Evolutionary conservation across 2,797 vertebrate species (phyloP), one percentile per base, ranked within the genome.

Genomic region (Sebastolobus altivelis): DNA sequence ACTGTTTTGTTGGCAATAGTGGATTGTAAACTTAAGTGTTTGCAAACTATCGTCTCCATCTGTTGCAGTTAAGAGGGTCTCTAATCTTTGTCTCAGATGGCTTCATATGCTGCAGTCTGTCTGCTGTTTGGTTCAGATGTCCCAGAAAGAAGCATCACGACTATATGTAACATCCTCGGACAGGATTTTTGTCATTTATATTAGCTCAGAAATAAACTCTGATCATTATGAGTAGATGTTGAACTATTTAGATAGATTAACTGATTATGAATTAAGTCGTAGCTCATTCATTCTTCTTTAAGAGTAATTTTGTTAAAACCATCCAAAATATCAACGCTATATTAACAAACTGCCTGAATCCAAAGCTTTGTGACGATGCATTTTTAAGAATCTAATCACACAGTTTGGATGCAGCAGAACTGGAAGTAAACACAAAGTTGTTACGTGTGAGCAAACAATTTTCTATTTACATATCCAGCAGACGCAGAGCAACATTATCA

Each of bases 41-140:
- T 79, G 74, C 69, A 85, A 84, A 89, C 81, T 61, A 13, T 77
- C 40, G 2, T 80, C 77, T 69, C 83, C 83, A 82, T 81, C 87
- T 81, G 76, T 60, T 63, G 22, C 75, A 60, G 66, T 59, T 63
- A 61, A n/a, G 20, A 61, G 22, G 10, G 43, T 2, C 20, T 37
- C 35, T 58, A 7, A 65, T 79, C 29, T 81, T 46, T 9, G 11
- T 31, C 33, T 79, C 52, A 49, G 52, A 2, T 3, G 12, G 71
- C 60, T 62, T 82, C 80, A 65, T 66, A 72, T 78, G 86, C 54
- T 68, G n/a, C 35, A 37, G 35, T 61, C 59, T 54, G 46, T 73
- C 43, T 63, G 35, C 16, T 66, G 12, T 63, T 43, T 46, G 22
- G 29, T 14, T 6, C 33, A 4, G 35, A 59, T 55, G 61, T 46